Evolutionary conservation across 2,113 vertebrate genomes (phyloP), one percentile per base, ranked within the genome.

Genomic region (Anseranas semipalmata): DNA sequence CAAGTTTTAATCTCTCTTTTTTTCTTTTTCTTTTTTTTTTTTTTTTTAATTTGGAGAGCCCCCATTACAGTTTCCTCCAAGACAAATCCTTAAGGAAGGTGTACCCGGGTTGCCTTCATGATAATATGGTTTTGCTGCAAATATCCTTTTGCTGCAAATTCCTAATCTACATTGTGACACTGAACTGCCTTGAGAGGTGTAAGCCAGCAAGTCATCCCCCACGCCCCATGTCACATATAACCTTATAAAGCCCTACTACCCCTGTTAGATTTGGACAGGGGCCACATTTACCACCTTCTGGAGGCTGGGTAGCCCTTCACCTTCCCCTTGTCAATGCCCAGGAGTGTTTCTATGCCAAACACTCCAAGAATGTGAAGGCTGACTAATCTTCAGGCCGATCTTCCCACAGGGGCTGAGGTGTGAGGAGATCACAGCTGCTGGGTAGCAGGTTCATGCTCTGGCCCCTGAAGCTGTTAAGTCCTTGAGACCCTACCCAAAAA

Each of bases 271-370:
- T 94, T 95, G 95, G 93, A 92, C 46, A 74, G 20, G 11, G 28
- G 92, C 96, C 96, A 96, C 0, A 0, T 87, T 92, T 94, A 33
- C 88, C 90, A 87, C 92, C 74, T 93, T 81, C 58, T 75, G 85
- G 56, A 90, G 66, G 27, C 48, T 84, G 72, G 45, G 70, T 39
- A 85, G 48, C 12, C 60, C 77, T 95, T 59, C 87, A 87, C 71
- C 71, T 94, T 93, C 53, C 45, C 65, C 75, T 67, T 95, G 88
- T 97, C 96, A 96, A 52, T 92, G 85, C 79, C 72, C 67, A 63
- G 60, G 55, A 90, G 96, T 95, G 96, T 92, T 95, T 95, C 96
- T 93, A 95, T 90, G 92, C 65, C 74, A 95, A 87, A 68, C 65
- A 85, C 96, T 95, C 86, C 79, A 79, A 65, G 93, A 97, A 96